Conservation (phyloP, 2,888 invertebrate genomes). For the Plagodis dolabraria region DNA sequence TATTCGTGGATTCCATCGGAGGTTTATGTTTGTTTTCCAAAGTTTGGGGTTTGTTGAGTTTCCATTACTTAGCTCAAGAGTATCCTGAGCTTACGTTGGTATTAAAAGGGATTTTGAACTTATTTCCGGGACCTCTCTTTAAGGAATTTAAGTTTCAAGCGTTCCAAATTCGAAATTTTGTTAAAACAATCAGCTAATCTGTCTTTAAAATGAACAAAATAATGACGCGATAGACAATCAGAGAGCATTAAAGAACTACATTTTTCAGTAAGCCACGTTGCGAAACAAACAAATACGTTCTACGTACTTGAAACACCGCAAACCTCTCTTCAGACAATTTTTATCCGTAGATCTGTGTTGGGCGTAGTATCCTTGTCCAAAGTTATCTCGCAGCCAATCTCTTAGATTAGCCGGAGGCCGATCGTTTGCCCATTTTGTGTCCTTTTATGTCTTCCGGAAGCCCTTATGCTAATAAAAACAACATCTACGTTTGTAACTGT, state of each 20-base stretch:
- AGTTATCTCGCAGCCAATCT: constrained; percentile 49
- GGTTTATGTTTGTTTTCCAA: constrained; percentile 29
- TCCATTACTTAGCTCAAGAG: constrained; percentile 30
- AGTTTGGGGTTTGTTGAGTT: constrained; percentile 32
- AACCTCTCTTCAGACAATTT: constrained; percentile 38
- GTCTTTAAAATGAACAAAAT: background rate
- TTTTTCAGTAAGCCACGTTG: background rate
- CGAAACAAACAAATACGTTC: constrained; percentile 24
- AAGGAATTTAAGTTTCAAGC: constrained; percentile 41
- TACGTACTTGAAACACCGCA: constrained; percentile 29
- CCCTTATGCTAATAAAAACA: constrained; percentile 41
- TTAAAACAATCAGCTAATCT: constrained; percentile 29
- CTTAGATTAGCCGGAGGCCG: constrained; percentile 40
- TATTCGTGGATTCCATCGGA: constrained; percentile 13
- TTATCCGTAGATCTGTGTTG: constrained; percentile 48
- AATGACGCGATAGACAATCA: background rate
- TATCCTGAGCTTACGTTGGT: constrained; percentile 41
- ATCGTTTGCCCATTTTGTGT: constrained; percentile 48
- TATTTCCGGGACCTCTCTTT: constrained; percentile 41
- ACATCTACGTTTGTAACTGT: constrained; percentile 24
- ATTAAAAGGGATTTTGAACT: constrained; percentile 48
- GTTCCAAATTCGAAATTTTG: constrained; percentile 39
- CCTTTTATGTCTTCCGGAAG: constrained; percentile 42
- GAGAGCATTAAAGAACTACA: too few species aligned
- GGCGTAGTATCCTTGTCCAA: constrained; percentile 47